Evolutionary conservation across 1,140 invertebrate genomes (phyloP), one percentile per base, ranked within the genome.

Genomic region (Drosophila tani): DNA sequence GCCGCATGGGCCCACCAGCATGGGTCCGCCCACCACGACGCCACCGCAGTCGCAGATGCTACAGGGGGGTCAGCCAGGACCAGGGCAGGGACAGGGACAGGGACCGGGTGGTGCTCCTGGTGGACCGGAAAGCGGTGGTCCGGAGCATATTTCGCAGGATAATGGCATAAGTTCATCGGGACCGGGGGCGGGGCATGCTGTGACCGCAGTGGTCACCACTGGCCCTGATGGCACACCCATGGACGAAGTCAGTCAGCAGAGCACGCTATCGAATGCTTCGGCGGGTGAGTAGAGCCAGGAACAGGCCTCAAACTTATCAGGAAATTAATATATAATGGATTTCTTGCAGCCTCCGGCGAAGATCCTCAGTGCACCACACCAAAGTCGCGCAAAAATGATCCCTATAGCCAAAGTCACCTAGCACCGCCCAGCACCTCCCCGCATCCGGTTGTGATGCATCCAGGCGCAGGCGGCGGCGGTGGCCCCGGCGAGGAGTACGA

Each of bases 401-500:
- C 91, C 49, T 93, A 93, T 76, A 84, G 95, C 91, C 96, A 97
- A 82, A 88, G 95, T 91, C 96, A 97, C 94, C 95, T 96, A 74
- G 94, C 96, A 43, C 96, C 96, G 81, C 95, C 96, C 21, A 93
- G 82, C 67, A 95, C 92, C 95, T 97, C 97, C 64, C 97, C 96
- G 67, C 96, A 93, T 94, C 94, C 96, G 96, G 84, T 68, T 77
- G 87, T 80, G 21, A 90, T 90, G 84, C 94, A 97, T 91, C 78
- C 84, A 40, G 76, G 27, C 27, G 27, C 27, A 24, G 21, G 79
- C 6, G 58, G 69, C 19, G 76, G 78, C 58, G 97, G 81, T 71
- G 97, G 96, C 8, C 95, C 95, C 87, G 97, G 98, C 91, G 98
- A 99, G 90, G 97, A 99, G 88, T 98, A 98, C 94, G 97, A 97